phyloP scores from a whole-genome alignment of 2,797 vertebrate genomes.

The Pseudopleuronectes americanus region DNA sequence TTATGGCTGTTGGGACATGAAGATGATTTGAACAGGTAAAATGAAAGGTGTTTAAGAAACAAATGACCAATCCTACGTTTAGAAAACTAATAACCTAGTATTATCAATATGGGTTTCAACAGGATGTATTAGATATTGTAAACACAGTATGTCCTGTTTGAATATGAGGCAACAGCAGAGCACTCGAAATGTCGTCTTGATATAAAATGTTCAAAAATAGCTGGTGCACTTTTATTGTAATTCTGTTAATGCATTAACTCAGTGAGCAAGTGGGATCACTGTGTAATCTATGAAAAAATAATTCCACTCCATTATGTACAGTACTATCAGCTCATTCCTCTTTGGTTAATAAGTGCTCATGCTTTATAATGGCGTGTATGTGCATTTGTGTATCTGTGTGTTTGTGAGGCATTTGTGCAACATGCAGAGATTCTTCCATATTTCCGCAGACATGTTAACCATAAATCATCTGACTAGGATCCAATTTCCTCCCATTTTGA shows the following conservation, averaged over 20 bases:
- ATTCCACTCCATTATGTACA: too few relatives aligned
- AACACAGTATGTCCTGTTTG: background rate
- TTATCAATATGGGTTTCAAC: background rate
- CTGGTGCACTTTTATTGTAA: background rate
- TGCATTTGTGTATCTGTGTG: background rate
- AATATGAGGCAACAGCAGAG: background rate
- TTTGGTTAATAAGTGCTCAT: constrained; percentile 3
- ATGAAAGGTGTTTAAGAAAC: too few relatives aligned
- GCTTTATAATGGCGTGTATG: constrained; percentile 14
- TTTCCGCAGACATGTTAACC: constrained; percentile 17
- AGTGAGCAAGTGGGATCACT: constrained; percentile 9
- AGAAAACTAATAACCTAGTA: background rate
- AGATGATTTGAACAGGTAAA: too few relatives aligned
- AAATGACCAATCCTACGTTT: too few relatives aligned
- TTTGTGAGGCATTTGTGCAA: constrained; percentile 1
- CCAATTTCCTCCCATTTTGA: constrained; percentile 39
- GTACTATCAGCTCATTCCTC: too few relatives aligned
- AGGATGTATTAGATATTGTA: background rate
- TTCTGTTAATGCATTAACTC: constrained; percentile 18
- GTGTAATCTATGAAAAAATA: background rate
- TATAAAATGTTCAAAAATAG: background rate
- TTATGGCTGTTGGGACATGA: too few relatives aligned
- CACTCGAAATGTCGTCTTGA: background rate
- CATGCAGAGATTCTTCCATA: constrained; percentile 12
- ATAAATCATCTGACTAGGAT: constrained; percentile 58